These are phyloP conservation scores for Neosalanx taihuensis DNA, from an alignment of 2,797 vertebrate species.

Conservation along the genomic window DNA sequence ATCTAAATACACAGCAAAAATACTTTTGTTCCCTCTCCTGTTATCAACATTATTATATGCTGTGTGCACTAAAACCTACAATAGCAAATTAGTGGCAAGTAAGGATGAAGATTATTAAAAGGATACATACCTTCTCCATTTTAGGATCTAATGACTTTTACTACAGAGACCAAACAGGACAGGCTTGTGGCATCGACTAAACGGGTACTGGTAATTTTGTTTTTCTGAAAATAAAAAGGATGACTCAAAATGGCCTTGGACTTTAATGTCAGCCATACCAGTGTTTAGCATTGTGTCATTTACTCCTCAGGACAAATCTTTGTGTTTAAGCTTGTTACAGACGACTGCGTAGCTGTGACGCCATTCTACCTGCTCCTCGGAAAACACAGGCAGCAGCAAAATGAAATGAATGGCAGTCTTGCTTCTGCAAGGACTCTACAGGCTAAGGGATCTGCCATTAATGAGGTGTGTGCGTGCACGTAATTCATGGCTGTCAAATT, in stretches of 20 bases:
- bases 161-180: conserved; percentile 80
- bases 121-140: conserved; percentile 20
- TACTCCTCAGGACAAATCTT: background rate
- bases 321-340: conserved; percentile 74
- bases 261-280: too few relatives aligned
- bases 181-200: conserved; percentile 80
- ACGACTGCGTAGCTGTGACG: conserved; percentile 86
- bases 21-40: too few relatives aligned
- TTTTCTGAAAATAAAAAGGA: background rate
- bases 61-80: too few relatives aligned
- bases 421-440: conserved; percentile 47
- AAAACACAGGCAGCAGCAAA: conserved; percentile 73
- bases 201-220: conserved; percentile 74
- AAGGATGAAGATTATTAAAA: too few relatives aligned
- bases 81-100: too few relatives aligned
- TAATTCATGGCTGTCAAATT: background rate
- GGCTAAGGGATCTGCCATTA: conserved; percentile 77
- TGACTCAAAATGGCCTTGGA: background rate
- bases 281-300: background rate
- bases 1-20: too few relatives aligned
- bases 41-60: too few relatives aligned
- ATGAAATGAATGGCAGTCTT: conserved; percentile 48
- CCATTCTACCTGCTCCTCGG: conserved; percentile 89
- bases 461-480: conserved; percentile 73
- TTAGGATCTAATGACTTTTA: conserved; percentile 89